phyloP scores from a whole-genome alignment of 2,888 invertebrate genomes.

The Cheilosia variabilis region DNA sequence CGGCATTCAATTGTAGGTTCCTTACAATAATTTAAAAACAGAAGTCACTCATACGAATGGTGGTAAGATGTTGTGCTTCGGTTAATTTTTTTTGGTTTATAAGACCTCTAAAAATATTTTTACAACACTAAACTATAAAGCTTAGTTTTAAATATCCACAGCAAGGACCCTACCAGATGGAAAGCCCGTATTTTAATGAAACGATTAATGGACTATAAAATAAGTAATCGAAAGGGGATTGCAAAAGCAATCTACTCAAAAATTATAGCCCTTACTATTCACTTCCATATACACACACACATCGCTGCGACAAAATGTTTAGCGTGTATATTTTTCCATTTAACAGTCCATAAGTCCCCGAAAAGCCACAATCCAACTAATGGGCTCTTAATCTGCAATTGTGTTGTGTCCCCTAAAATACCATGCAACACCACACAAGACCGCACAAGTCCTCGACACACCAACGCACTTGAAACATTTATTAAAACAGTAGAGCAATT shows the following conservation, averaged over 20 bases:
- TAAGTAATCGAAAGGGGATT: no score
- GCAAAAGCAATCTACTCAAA: background rate
- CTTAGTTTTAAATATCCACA: no score
- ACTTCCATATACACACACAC: background rate
- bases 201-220: no score
- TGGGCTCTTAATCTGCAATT: constrained; percentile 60
- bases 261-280: background rate
- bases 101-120: no score
- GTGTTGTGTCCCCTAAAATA: constrained; percentile 43
- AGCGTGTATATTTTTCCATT: background rate
- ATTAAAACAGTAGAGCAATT: constrained; percentile 59
- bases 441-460: constrained; percentile 21
- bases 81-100: no score
- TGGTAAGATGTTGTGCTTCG: no score
- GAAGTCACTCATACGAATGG: no score
- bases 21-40: no score
- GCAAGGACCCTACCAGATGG: no score
- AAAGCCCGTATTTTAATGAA: no score
- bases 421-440: background rate
- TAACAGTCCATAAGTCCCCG: constrained; percentile 37
- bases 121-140: no score
- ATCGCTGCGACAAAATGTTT: background rate
- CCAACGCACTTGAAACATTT: constrained; percentile 51
- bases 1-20: no score
- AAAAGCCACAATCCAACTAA: constrained; percentile 62